phyloP scores from a whole-genome alignment of 1,140 invertebrate genomes.

The Drosophila elegans region DNA sequence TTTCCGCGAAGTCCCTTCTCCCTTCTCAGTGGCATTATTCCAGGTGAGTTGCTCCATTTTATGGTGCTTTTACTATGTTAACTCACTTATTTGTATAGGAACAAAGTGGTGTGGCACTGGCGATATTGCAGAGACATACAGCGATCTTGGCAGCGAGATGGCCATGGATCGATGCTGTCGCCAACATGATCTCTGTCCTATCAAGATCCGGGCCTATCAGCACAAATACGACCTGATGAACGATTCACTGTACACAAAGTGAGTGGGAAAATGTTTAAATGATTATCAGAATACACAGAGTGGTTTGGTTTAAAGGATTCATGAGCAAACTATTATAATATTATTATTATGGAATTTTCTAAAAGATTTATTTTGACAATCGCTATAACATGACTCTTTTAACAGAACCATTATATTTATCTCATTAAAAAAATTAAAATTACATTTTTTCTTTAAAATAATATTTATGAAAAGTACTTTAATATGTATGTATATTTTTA shows the following conservation, averaged over 20 bases:
- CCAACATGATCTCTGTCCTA: constrained; percentile 92
- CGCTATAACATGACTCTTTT: no score
- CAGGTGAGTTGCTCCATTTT: constrained; percentile 86
- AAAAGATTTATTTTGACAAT: no score
- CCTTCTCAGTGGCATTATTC: constrained; percentile 90
- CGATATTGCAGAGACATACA: constrained; percentile 92
- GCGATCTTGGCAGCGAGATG: constrained; percentile 90
- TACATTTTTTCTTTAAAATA: no score
- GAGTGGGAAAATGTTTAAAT: constrained; percentile 46
- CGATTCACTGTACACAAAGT: constrained; percentile 94
- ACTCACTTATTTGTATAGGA: constrained; percentile 85
- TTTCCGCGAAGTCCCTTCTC: constrained; percentile 88
- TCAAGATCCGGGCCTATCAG: constrained; percentile 90
- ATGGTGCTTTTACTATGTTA: no score
- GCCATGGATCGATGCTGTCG: constrained; percentile 93
- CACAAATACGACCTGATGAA: constrained; percentile 93
- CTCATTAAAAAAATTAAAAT: no score
- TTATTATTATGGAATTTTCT: no score
- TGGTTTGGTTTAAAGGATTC: not conserved
- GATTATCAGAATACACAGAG: not conserved
- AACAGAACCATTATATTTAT: no score
- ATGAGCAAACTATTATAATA: no score
- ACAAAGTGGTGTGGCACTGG: constrained; percentile 96
- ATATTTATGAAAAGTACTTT: no score
- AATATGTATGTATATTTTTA: no score